Conservation (phyloP, 2,113 vertebrate species). For the Poeciliopsis retropinna region DNA sequence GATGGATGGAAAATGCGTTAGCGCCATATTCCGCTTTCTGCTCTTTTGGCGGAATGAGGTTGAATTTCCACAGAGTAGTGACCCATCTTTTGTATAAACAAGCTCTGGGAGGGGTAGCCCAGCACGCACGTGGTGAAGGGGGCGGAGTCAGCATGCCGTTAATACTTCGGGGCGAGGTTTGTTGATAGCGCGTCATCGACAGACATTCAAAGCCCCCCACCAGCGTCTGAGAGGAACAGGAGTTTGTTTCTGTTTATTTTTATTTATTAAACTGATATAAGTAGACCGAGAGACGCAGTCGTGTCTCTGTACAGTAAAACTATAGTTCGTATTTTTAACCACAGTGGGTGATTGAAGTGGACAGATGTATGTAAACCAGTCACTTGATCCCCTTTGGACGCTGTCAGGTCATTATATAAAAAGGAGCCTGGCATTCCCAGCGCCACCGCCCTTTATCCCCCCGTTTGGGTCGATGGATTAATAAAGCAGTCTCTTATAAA, state of each 20-base stretch:
- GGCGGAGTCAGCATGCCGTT: slow-evolving; percentile 47
- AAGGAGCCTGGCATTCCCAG: slow-evolving; percentile 60
- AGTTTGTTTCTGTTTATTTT: slow-evolving; percentile 8
- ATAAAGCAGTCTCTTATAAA: background rate
- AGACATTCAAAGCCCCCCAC: slow-evolving; percentile 48
- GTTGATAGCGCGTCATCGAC: slow-evolving; percentile 75
- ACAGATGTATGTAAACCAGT: slow-evolving; percentile 28
- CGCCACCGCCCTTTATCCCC: slow-evolving; percentile 79
- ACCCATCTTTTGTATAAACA: slow-evolving; percentile 40
- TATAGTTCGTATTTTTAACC: background rate
- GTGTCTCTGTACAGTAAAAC: background rate
- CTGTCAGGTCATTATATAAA: slow-evolving; percentile 75
- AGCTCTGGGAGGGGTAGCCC: slow-evolving; percentile 74
- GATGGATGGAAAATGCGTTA: background rate
- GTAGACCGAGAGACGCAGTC: background rate
- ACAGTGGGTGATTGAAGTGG: background rate
- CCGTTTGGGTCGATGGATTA: slow-evolving; percentile 3
- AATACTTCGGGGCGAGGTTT: slow-evolving; percentile 51
- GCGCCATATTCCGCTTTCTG: background rate
- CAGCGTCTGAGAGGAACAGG: slow-evolving; percentile 26
- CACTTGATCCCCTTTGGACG: slow-evolving; percentile 60
- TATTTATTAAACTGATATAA: background rate
- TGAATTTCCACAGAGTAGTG: background rate
- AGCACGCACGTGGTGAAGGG: slow-evolving; percentile 81
- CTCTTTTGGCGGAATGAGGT: background rate